Conservation (phyloP, 2,797 vertebrate genomes). For the Fistularia tabacaria region DNA sequence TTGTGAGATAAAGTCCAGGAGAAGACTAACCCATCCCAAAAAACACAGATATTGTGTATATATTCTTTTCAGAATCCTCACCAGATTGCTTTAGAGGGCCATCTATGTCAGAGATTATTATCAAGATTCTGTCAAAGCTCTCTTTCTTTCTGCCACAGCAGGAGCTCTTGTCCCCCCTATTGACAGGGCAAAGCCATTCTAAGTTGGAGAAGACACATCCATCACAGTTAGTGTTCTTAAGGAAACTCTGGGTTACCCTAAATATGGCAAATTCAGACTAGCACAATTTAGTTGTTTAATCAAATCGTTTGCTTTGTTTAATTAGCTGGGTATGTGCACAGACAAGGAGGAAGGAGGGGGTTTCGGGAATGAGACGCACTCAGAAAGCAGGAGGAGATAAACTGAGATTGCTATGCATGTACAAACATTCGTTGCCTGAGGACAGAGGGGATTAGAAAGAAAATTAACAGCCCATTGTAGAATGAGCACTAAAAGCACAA, state of each 20-base stretch:
- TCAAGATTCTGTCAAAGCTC: slow-evolving; percentile 39
- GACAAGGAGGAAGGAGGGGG: slow-evolving; percentile 42
- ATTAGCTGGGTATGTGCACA: slow-evolving; percentile 71
- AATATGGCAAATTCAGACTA: slow-evolving; percentile 71
- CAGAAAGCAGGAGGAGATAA: slow-evolving; percentile 24
- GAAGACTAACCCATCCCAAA: slow-evolving; percentile 14
- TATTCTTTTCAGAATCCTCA: slow-evolving; percentile 32
- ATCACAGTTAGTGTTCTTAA: slow-evolving; percentile 73
- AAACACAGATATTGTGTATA: slow-evolving; percentile 40
- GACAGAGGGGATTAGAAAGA: slow-evolving; percentile 73
- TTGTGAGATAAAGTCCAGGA: not conserved
- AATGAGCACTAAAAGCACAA: slow-evolving; percentile 69
- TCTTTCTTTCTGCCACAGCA: slow-evolving; percentile 31
- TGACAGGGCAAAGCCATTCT: slow-evolving; percentile 40
- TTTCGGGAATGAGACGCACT: slow-evolving; percentile 39
- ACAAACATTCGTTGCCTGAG: slow-evolving; percentile 67
- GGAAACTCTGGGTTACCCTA: slow-evolving; percentile 70
- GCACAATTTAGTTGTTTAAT: slow-evolving; percentile 77
- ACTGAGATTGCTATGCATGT: slow-evolving; percentile 59
- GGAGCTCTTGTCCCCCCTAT: slow-evolving; percentile 30
- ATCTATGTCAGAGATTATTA: slow-evolving; percentile 48
- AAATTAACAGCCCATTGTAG: slow-evolving; percentile 68
- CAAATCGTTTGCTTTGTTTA: slow-evolving; percentile 74
- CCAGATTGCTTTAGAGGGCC: slow-evolving; percentile 34
- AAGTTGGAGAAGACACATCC: slow-evolving; percentile 57